Percentiles rank a stretch among this genome's conserved stretches.
phyloP scores from a whole-genome alignment of 2,888 invertebrate genomes.

The Tetragonisca angustula region DNA sequence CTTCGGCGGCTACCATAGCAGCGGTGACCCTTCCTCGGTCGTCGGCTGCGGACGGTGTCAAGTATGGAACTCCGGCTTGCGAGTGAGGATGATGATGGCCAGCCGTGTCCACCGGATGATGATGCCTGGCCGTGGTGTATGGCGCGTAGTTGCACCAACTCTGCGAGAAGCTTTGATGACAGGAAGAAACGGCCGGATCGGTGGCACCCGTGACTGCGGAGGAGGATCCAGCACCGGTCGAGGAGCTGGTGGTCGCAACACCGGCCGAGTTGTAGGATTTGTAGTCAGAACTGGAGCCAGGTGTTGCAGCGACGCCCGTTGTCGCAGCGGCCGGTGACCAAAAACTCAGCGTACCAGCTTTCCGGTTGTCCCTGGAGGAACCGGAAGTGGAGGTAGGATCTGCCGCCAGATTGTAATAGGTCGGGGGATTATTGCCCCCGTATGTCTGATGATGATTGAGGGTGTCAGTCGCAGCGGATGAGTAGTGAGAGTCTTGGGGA shows the following conservation, averaged over 20 bases:
- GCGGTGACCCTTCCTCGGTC: constrained; percentile 88
- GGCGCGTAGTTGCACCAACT: constrained; percentile 91
- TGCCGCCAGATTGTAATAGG: constrained; percentile 91
- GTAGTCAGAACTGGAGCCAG: constrained; percentile 86
- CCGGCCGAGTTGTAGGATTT: constrained; percentile 85
- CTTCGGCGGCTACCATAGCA: constrained; percentile 86
- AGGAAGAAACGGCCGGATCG: constrained; percentile 86
- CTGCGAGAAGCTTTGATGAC: constrained; percentile 89
- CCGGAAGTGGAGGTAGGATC: constrained; percentile 86
- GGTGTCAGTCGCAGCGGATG: constrained; percentile 85
- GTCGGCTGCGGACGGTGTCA: constrained; percentile 87
- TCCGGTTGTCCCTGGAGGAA: constrained; percentile 86
- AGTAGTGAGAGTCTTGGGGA: constrained; percentile 81
- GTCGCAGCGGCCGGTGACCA: constrained; percentile 87
- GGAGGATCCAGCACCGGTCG: constrained; percentile 84
- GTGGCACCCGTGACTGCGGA: constrained; percentile 83
- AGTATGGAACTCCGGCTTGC: constrained; percentile 87
- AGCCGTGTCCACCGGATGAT: constrained; percentile 84
- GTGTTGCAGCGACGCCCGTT: constrained; percentile 82
- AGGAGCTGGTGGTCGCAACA: constrained; percentile 80
- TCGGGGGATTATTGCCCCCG: constrained; percentile 86
- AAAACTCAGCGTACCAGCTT: constrained; percentile 87
- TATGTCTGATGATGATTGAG: constrained; percentile 89
- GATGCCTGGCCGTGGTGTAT: constrained; percentile 87
- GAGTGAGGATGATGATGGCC: constrained; percentile 86